These are phyloP conservation scores for Chromobotia macracanthus DNA, from an alignment of 2,797 vertebrate species.

Conservation along the genomic window DNA sequence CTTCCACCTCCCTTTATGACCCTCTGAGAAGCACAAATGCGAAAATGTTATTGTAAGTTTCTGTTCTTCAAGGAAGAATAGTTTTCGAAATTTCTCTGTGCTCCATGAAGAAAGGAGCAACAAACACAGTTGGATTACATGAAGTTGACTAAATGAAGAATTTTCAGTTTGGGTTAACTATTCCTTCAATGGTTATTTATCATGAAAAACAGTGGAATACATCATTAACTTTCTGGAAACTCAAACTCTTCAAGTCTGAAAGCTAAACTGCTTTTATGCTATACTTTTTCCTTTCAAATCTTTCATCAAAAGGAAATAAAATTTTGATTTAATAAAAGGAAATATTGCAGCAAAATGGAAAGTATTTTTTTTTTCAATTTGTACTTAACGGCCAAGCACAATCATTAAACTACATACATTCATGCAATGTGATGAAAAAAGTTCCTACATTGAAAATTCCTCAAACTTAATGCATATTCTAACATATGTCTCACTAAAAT, in stretches of 20 bases:
- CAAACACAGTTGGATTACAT: neutral
- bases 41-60: neutral
- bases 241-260: neutral
- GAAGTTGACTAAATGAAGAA: neutral
- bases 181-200: neutral
- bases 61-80: neutral
- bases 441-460: neutral
- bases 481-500: neutral
- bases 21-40: too few species aligned
- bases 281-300: neutral
- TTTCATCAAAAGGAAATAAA: neutral
- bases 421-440: neutral
- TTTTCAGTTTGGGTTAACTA: neutral
- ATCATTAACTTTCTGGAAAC: neutral
- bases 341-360: neutral
- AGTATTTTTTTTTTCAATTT: neutral
- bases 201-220: constrained; percentile 60
- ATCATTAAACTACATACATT: constrained; percentile 30
- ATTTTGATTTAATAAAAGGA: too few species aligned
- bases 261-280: neutral
- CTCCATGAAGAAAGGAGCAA: neutral
- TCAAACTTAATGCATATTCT: neutral
- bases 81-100: neutral
- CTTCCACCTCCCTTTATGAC: neutral
- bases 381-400: neutral